Conservation (phyloP, 2,888 invertebrate genomes). For the Rhopalosiphum nymphaeae region DNA sequence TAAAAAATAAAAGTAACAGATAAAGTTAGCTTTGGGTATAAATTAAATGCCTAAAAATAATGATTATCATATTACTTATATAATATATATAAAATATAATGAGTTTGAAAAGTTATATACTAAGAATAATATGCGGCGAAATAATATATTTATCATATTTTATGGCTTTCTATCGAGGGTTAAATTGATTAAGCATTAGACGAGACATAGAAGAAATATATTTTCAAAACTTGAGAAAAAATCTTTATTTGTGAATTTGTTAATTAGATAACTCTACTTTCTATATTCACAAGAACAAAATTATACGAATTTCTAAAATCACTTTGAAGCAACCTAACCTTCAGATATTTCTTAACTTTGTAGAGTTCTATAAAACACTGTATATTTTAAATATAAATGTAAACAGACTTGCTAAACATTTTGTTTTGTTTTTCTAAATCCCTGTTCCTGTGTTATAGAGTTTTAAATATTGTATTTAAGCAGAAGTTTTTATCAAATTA, state of each 20-base stretch:
- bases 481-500: slow-evolving; percentile 19
- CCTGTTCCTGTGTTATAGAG: neutral
- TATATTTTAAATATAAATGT: neutral
- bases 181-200: neutral
- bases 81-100: neutral
- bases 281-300: slow-evolving; percentile 23
- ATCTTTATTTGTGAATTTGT: neutral
- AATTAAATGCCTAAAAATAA: neutral
- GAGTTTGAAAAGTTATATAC: neutral
- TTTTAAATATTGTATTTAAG: slow-evolving; percentile 13
- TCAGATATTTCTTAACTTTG: neutral
- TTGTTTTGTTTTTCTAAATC: slow-evolving; percentile 5
- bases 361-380: neutral
- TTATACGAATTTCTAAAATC: neutral
- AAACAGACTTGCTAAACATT: slow-evolving; percentile 15
- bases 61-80: neutral
- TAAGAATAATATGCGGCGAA: neutral
- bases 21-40: neutral
- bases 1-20: neutral
- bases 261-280: neutral
- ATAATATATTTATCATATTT: neutral
- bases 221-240: neutral
- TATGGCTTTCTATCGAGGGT: neutral
- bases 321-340: neutral
- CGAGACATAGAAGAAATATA: neutral